Evolutionary conservation across 2,113 vertebrate genomes (phyloP), one percentile per base, ranked within the genome.

Genomic region (Bubo scandiacus): DNA sequence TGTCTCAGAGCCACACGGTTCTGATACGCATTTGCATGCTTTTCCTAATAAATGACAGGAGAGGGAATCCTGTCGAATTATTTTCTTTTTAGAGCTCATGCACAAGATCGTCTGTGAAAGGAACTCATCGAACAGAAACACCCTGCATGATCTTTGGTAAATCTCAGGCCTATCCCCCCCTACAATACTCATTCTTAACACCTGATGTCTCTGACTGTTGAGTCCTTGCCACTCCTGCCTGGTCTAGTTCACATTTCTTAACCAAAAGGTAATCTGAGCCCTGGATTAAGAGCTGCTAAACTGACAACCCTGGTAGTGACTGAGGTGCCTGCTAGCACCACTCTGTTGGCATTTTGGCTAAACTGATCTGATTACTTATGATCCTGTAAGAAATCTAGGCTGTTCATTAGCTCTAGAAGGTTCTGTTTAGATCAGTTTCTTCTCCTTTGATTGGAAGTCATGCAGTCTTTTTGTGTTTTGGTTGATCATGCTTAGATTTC

Each of bases 401-500:
- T 88, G 42, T 86, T 93, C 32, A 12, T 90, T 88, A 80, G 58
- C 63, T 94, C 18, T 59, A 49, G 51, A 29, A 12, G 30, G 57
- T 73, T 90, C 80, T 83, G 38, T 74, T 93, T 71, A 65, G 75
- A 74, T 92, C 42, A 68, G 3, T 77, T 95, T 77, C 62, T 92
- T 83, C 71, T 94, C 43, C 11, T 92, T 77, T 94, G 47, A 54
- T 9, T 70, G 27, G 43, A 88, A 74, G 32, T 71, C 67, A 17
- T 34, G 42, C 45, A 36, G 51, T 80, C n/a, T 66, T 88, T 63
- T n/a, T 71, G 42, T 80, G 78, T 71, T 79, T 81, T 61, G 36
- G 49, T 93, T 95, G 71, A 73, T 97, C 43, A n/a, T 81, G 72
- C 47, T 93, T 88, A 51, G 55, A 45, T 94, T 96, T 90, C 93